phyloP scores from a whole-genome alignment of 2,113 vertebrate species.

The Daphoenositta chrysoptera region DNA sequence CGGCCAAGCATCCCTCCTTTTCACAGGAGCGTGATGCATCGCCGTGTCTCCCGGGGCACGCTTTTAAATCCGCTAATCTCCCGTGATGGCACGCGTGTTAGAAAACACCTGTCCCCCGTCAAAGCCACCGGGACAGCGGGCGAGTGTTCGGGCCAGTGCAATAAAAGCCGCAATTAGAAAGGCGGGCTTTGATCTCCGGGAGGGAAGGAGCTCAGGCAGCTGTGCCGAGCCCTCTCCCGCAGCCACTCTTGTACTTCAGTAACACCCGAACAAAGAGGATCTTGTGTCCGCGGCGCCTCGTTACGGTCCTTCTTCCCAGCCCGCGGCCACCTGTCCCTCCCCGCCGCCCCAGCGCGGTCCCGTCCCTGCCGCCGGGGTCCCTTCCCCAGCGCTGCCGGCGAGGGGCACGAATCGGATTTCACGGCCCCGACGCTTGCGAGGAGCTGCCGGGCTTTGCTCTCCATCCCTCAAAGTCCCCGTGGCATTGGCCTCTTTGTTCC shows the following conservation, averaged over 20 bases:
- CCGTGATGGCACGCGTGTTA: background rate
- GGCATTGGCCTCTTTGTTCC: slow-evolving; percentile 26
- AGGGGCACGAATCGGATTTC: background rate
- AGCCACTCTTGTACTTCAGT: background rate
- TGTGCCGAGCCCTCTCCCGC: background rate
- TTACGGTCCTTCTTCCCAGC: background rate
- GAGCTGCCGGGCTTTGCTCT: background rate
- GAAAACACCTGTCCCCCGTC: background rate
- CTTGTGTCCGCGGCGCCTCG: background rate
- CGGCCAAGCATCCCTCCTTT: background rate
- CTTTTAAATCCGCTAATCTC: background rate
- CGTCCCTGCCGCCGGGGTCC: background rate
- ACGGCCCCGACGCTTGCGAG: background rate
- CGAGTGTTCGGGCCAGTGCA: background rate
- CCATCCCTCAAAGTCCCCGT: background rate
- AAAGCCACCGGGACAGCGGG: background rate
- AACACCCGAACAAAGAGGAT: slow-evolving; percentile 12
- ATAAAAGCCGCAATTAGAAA: background rate
- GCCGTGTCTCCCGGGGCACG: background rate
- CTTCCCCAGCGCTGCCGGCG: accelerated
- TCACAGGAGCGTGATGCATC: background rate
- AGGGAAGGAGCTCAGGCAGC: slow-evolving; percentile 39
- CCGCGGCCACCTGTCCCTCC: background rate
- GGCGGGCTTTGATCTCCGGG: background rate
- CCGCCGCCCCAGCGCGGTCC: accelerated